Percentiles rank a stretch among this genome's conserved stretches.
Evolutionary conservation across 2,797 vertebrate genomes (phyloP).

Genomic region (Margarornis squamiger): DNA sequence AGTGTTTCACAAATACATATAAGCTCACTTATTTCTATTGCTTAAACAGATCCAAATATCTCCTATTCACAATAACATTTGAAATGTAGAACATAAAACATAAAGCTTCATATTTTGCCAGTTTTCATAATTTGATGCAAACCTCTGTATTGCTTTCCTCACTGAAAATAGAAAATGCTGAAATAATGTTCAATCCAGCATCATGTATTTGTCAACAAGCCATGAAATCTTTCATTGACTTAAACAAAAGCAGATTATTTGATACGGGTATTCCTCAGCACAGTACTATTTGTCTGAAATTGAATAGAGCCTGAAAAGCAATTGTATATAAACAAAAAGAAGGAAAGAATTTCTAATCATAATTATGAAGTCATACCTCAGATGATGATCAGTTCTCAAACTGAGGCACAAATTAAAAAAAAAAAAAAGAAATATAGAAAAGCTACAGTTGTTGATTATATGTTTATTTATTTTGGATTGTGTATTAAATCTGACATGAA

Average conservation of each 20-base stretch:
- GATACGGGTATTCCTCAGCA: neutral
- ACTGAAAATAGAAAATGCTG: neutral
- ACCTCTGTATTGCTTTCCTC: neutral
- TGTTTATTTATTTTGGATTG: neutral
- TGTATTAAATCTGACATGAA: neutral
- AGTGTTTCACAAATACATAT: neutral
- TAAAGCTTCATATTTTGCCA: neutral
- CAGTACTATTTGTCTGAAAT: neutral
- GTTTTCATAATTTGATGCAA: neutral
- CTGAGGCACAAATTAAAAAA: neutral
- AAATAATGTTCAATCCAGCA: neutral
- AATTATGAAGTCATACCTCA: neutral
- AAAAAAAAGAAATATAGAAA: neutral
- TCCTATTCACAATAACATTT: neutral
- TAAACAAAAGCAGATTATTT: neutral
- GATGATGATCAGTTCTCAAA: neutral
- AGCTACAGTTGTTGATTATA: neutral
- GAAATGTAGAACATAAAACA: neutral
- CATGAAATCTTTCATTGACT: neutral
- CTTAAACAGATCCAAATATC: conserved; percentile 16
- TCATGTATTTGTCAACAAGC: neutral
- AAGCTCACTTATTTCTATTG: neutral
- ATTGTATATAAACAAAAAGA: neutral
- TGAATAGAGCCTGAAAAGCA: neutral
- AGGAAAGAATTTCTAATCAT: neutral